Percentiles rank a stretch among this genome's conserved stretches.
Evolutionary conservation across 2,888 invertebrate species (phyloP).

Genomic region (Opisthograptis luteolata): DNA sequence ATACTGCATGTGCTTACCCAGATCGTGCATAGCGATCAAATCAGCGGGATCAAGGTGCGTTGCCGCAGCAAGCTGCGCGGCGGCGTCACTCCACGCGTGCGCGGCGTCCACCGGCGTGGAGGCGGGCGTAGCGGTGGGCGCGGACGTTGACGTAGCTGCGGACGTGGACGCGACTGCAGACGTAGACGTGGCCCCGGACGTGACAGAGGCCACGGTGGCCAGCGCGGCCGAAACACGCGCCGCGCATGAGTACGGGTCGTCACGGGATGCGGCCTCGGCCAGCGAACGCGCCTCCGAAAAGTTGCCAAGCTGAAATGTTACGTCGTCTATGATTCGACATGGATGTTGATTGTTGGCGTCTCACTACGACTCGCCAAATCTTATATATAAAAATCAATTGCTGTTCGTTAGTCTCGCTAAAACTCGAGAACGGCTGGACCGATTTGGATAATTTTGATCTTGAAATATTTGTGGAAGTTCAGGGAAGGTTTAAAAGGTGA

Average conservation of each 20-base stretch:
- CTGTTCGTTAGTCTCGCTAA: no score
- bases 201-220: slow-evolving; percentile 41
- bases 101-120: slow-evolving; percentile 28
- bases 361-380: no score
- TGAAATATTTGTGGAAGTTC: no score
- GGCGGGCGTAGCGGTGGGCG: slow-evolving; percentile 11
- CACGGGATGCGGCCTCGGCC: slow-evolving; percentile 67
- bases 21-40: slow-evolving; percentile 67
- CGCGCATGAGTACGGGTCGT: slow-evolving; percentile 75
- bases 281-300: slow-evolving; percentile 66
- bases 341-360: no score
- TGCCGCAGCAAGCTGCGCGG: slow-evolving; percentile 63
- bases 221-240: slow-evolving; percentile 67
- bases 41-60: slow-evolving; percentile 75
- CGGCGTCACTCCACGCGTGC: slow-evolving; percentile 50
- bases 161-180: slow-evolving; percentile 13
- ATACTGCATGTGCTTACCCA: slow-evolving; percentile 68
- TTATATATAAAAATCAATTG: no score
- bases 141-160: slow-evolving; percentile 51
- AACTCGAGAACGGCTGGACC: no score
- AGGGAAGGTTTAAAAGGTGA: no score
- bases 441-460: no score
- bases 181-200: slow-evolving; percentile 1
- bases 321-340: no score
- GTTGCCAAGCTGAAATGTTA: slow-evolving; percentile 67